Percentiles rank a stretch among this genome's conserved stretches.
phyloP scores from a whole-genome alignment of 2,797 vertebrate species.

The Luscinia luscinia region DNA sequence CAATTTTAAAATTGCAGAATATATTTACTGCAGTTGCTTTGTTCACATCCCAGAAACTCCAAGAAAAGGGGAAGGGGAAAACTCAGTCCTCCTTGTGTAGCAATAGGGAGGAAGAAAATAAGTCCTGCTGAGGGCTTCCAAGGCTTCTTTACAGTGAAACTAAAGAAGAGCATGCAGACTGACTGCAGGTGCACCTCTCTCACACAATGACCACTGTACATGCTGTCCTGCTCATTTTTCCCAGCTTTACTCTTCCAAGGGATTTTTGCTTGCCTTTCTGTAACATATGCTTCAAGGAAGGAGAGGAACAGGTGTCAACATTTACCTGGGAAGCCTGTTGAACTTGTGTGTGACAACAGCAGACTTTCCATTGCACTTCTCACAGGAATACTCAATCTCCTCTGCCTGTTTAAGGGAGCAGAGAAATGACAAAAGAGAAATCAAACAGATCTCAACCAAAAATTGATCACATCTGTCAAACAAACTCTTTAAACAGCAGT shows the following conservation, averaged over 20 bases:
- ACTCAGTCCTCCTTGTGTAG: not conserved
- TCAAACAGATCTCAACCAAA: not conserved
- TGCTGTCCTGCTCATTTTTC: not conserved
- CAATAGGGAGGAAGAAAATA: not conserved
- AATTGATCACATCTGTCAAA: not conserved
- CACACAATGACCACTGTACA: not conserved
- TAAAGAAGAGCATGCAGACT: not conserved
- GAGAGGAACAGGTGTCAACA: not conserved
- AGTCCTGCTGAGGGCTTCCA: not conserved
- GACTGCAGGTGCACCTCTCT: not conserved
- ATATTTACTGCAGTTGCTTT: not conserved
- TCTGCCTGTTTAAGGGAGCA: constrained; percentile 85
- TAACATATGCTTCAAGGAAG: not conserved
- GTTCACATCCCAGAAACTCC: not conserved
- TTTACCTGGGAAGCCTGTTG: constrained; percentile 93
- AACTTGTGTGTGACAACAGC: constrained; percentile 96
- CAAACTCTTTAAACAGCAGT: not conserved
- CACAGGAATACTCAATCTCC: constrained; percentile 98
- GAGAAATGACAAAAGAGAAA: not conserved
- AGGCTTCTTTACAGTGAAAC: not conserved
- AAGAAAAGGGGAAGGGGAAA: not conserved
- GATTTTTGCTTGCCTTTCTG: not conserved
- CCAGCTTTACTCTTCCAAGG: not conserved
- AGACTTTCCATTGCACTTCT: constrained; percentile 93
- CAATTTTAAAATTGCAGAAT: not conserved